Evolutionary conservation across 2,888 invertebrate genomes (phyloP), one percentile per base, ranked within the genome.

Genomic region (Agrochola litura): DNA sequence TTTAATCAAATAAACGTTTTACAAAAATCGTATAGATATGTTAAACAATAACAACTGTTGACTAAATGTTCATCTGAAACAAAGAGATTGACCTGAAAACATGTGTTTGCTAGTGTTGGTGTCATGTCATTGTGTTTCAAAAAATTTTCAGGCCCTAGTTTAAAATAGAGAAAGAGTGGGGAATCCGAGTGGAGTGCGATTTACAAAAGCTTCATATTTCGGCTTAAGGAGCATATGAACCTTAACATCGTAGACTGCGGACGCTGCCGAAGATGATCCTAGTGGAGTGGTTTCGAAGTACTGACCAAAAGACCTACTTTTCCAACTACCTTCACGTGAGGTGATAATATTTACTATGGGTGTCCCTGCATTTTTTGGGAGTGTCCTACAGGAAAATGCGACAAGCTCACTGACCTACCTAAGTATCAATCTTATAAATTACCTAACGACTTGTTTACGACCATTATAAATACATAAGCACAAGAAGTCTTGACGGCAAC

Each of bases 401-500:
- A 12, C 4, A 66, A 22, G 8, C 49, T 30, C 66, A 66, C 25
- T 25, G 19, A 49, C 16, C 10, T 65, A 46, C 22, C 5, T 49
- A 22, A 1, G n/a, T 58, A 16, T 58, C 37, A n/a, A 67, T 37
- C 1, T n/a, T 56, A 58, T n/a, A 37, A 30, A 37, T 58, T 56
- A 56, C 16, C 9, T 49, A 30, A 37, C 9, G 56, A 30, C 60
- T 60, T 19, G 49, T 30, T 49, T 30, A 22, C 10, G 49, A 22
- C 37, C n/a, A 41, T n/a, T 68, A 16, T 37, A 60, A 30, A 68
- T 58, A 67, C 6, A 10, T 43, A 52, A 22, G 14, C 16, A 73
- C 46, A 58, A 67, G 16, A 73, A 60, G 37, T 65, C 52, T 69
- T 64, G 30, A 49, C 65, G 41, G 56, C 41, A 41, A 43, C 41